Conservation (phyloP, 2,888 invertebrate genomes). For the Ecliptopera silaceata region DNA sequence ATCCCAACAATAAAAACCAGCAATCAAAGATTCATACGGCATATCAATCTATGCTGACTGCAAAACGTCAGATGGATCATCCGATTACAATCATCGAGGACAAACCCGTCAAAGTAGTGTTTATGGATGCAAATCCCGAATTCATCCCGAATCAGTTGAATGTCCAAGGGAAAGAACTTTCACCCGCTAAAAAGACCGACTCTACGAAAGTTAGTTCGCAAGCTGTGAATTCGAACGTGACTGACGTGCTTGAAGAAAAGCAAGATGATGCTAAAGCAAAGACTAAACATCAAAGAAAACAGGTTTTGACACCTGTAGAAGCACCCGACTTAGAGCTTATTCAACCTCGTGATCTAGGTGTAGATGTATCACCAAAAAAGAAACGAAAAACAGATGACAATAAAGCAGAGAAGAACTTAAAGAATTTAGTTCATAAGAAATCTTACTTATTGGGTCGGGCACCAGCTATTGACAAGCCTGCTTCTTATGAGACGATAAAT, state of each 20-base stretch:
- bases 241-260: conserved; percentile 58
- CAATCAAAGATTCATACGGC: conserved; percentile 72
- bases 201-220: conserved; percentile 46
- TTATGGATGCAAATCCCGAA: conserved; percentile 61
- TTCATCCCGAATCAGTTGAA: conserved; percentile 59
- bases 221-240: conserved; percentile 61
- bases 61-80: conserved; percentile 64
- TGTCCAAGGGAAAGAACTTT: conserved; percentile 67
- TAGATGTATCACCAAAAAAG: conserved; percentile 67
- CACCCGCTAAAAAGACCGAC: conserved; percentile 58
- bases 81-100: conserved; percentile 74
- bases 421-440: conserved; percentile 68
- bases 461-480: conserved; percentile 45
- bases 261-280: conserved; percentile 63
- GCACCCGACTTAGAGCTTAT: conserved; percentile 74
- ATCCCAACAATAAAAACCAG: conserved; percentile 59
- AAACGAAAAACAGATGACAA: conserved; percentile 66
- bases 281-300: conserved; percentile 76
- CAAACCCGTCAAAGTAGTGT: conserved; percentile 75
- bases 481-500: conserved; percentile 36
- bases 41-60: conserved; percentile 69
- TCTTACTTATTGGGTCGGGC: conserved; percentile 66
- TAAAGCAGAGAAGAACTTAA: conserved; percentile 56
- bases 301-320: conserved; percentile 75
- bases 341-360: conserved; percentile 65